Base-by-base conservation (phyloP, 92 coral and sea anemone species). In the Plumapathes pennacea region DNA sequence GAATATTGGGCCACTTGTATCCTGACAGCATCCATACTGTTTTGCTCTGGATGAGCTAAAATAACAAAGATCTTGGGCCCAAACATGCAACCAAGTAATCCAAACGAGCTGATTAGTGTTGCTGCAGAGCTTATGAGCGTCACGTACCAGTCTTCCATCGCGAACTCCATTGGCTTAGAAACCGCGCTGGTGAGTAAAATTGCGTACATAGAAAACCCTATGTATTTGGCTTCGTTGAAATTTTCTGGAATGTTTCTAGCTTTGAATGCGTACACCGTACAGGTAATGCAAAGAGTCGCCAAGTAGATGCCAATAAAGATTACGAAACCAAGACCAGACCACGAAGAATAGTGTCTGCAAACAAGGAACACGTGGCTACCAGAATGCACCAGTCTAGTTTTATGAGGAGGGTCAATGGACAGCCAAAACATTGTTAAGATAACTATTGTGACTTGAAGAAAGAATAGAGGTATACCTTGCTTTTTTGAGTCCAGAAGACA, bases 131-230 rank as follows among this genome's bases (percentile, higher is more conserved):
- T 64, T 55, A 83, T 49, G 7, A 83, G 26, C 40, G 84, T 73
- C 54, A 76, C 89, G 44, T 83, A 83, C 89, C 89, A 83, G 39
- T 80, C 76, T 61, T 83, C 89, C 27, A 83, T 51, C 36, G 72
- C 63, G 25, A 52, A 64, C 47, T 62, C 89, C 20, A 83, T 64
- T 0, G 89, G 89, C 38, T 76, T 67, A 34, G 76, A 83, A 0
- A 75, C 77, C 25, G 70, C 25, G 37, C 85, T 76, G 18, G 89
- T 76, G 9, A 83, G 17, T n/a, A 82, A 60, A 12, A 83, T 61
- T 9, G 77, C 77, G 60, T 82, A 82, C 58, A 82, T 36, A 21
- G 84, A 82, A 52, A 82, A 82, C 5, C 89, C 71, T 17, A 83
- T 69, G 66, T 83, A 76, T 22, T 70, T 76, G 10, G 89, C 63